Conservation (phyloP, 2,113 vertebrate species). For the Cyanoramphus novaezelandiae region DNA sequence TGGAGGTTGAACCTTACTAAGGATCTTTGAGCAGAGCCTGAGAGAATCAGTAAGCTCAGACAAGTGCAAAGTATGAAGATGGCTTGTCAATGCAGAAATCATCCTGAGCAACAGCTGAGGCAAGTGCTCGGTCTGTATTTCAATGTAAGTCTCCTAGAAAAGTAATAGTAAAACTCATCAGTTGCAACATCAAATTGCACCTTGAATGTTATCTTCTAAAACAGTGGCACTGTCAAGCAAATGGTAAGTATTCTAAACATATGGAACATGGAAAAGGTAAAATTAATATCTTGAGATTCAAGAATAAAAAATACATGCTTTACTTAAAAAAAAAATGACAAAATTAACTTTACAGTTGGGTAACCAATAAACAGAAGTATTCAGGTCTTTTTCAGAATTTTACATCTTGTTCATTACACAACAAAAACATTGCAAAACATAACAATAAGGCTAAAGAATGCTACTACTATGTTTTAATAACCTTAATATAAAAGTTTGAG, state of each 20-base stretch:
- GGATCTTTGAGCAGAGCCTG: conserved; percentile 96
- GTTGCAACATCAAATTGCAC: neutral
- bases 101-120: conserved; percentile 94
- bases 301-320: conserved; percentile 19
- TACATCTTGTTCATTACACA: neutral
- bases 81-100: conserved; percentile 90
- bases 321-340: neutral
- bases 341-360: neutral
- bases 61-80: conserved; percentile 87
- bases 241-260: neutral
- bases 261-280: neutral
- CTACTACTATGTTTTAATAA: conserved; percentile 3
- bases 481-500: neutral
- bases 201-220: neutral
- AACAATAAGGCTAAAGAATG: neutral
- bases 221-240: neutral
- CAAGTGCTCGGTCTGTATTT: conserved; percentile 98
- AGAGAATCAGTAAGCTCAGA: conserved; percentile 93
- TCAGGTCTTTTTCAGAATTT: neutral
- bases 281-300: neutral
- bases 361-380: neutral
- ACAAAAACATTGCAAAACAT: neutral
- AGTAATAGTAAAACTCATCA: conserved; percentile 5
- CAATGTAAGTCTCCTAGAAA: conserved; percentile 94
- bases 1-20: conserved; percentile 96